Conservation (phyloP, 1,140 invertebrate genomes). For the Olivierus martensii region DNA sequence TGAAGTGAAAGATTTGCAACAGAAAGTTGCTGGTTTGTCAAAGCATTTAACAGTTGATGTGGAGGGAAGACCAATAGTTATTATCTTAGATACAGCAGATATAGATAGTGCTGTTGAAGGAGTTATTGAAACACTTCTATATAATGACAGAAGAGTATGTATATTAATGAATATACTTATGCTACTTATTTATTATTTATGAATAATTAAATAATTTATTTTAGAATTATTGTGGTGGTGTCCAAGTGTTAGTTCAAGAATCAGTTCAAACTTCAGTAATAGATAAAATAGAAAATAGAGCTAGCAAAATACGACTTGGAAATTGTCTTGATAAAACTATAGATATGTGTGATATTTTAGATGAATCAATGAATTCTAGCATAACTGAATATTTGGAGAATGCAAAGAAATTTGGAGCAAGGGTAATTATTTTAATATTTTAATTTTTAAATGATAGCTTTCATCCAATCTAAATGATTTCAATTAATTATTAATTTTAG, state of each 20-base stretch:
- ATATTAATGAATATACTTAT: slow-evolving; percentile 2
- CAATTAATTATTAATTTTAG: no score
- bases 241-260: background rate
- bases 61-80: slow-evolving; percentile 35
- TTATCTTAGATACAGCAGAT: slow-evolving; percentile 44
- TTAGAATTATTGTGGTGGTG: slow-evolving; percentile 1
- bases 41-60: slow-evolving; percentile 26
- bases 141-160: slow-evolving; percentile 39
- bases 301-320: slow-evolving; percentile 33
- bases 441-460: no score
- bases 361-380: slow-evolving; percentile 24
- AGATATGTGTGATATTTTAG: slow-evolving; percentile 32
- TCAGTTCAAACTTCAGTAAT: slow-evolving; percentile 29
- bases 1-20: background rate
- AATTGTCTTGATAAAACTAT: slow-evolving; percentile 33
- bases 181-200: no score
- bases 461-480: no score
- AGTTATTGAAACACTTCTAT: slow-evolving; percentile 39
- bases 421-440: slow-evolving; percentile 30
- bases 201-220: background rate
- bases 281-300: slow-evolving; percentile 33
- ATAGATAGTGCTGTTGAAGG: slow-evolving; percentile 42
- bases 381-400: slow-evolving; percentile 29
- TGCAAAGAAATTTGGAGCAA: slow-evolving; percentile 32
- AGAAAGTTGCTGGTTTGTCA: background rate